These are phyloP conservation scores for Ophion ventricosus DNA, from an alignment of 2,888 invertebrate species.

Conservation along the genomic window DNA sequence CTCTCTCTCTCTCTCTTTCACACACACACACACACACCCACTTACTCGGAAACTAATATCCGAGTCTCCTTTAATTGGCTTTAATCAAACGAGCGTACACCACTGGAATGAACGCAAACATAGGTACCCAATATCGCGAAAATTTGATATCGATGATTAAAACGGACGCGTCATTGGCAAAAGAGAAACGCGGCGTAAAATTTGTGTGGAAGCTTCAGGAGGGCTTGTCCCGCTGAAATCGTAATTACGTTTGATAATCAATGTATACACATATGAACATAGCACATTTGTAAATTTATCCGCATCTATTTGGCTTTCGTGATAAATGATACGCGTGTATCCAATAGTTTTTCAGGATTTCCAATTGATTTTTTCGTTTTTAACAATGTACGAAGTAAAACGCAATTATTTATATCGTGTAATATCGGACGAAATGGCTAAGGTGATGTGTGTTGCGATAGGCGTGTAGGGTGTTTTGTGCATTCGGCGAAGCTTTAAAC, in stretches of 20 bases:
- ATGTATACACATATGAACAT: not conserved
- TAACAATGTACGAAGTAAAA: constrained; percentile 14
- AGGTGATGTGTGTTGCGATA: not conserved
- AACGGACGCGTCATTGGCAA: constrained; percentile 12
- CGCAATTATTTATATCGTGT: constrained; percentile 10
- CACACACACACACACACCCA: constrained; percentile 3
- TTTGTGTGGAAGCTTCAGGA: not conserved
- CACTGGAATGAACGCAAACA: constrained; percentile 25
- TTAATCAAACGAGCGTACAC: constrained; percentile 71
- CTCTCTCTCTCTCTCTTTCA: constrained; percentile 1
- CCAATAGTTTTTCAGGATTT: not conserved
- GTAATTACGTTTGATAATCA: not conserved
- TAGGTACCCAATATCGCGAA: constrained; percentile 13
- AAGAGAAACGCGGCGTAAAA: not conserved
- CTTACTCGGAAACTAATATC: constrained; percentile 73
- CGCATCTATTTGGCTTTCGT: not conserved
- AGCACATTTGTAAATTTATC: not conserved
- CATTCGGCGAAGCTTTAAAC: constrained; percentile 47
- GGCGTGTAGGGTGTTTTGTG: constrained; percentile 42
- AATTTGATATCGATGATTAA: constrained; percentile 34
- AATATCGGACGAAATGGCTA: constrained; percentile 6
- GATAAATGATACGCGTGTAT: not conserved
- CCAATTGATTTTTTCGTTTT: constrained; percentile 13
- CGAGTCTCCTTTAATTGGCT: constrained; percentile 73
- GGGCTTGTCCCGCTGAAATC: not conserved